A percentile compares a stretch with the other conserved stretches of the same genome.
phyloP scores from a whole-genome alignment of 2,113 vertebrate species.

The Catharus bicknelli region DNA sequence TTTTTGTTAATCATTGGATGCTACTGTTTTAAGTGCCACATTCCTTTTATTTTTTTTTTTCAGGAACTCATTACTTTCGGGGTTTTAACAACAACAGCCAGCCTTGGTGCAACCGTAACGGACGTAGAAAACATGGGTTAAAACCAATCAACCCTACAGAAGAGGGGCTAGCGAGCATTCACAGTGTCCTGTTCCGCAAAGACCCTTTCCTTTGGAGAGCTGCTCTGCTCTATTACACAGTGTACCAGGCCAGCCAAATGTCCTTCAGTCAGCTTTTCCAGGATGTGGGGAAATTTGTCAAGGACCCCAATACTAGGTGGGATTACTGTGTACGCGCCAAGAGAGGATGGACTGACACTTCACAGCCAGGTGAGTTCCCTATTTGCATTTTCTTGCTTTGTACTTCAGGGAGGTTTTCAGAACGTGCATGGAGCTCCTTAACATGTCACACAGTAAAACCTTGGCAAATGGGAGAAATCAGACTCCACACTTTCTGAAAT shows the following conservation, averaged over 20 bases:
- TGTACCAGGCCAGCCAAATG: constrained; percentile 87
- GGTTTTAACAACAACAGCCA: constrained; percentile 92
- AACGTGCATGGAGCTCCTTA: not conserved
- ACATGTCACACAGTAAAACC: not conserved
- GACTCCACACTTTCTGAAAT: not conserved
- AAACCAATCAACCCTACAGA: constrained; percentile 92
- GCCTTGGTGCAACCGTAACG: constrained; percentile 83
- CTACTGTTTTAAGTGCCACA: not conserved
- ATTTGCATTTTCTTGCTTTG: not conserved
- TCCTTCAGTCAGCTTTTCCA: constrained; percentile 89
- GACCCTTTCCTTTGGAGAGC: constrained; percentile 94
- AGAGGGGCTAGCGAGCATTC: constrained; percentile 92
- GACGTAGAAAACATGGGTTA: constrained; percentile 81
- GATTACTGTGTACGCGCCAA: constrained; percentile 95
- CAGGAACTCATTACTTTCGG: constrained; percentile 93
- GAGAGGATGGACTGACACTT: constrained; percentile 90
- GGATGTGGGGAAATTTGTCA: constrained; percentile 85
- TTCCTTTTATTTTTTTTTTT: not conserved
- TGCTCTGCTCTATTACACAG: constrained; percentile 93
- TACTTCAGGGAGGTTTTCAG: not conserved
- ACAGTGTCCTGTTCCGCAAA: constrained; percentile 90
- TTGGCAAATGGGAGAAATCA: not conserved
- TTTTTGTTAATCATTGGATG: not conserved
- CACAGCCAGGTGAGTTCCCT: constrained; percentile 79
- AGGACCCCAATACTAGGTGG: constrained; percentile 90